Evolutionary conservation across 2,113 vertebrate genomes (phyloP), one percentile per base, ranked within the genome.

Genomic region (Tyto alba): DNA sequence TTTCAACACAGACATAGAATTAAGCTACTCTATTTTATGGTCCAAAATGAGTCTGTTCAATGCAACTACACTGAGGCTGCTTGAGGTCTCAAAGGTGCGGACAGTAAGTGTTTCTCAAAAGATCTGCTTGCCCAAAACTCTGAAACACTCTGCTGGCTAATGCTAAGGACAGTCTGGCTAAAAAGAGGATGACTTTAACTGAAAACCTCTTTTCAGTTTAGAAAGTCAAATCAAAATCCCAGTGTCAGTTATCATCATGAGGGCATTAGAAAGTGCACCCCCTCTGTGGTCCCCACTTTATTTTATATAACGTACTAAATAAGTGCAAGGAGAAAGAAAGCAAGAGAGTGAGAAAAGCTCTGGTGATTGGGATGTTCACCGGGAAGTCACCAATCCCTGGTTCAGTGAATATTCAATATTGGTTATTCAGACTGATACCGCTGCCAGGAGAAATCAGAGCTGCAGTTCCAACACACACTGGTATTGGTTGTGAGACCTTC

Each of bases 341-440:
- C 13, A 62, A 74, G 45, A 64, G 14, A 30, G 4, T 48, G 34
- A 89, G 57, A 80, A 57, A 59, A 67, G 50, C 20, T 74, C n/a
- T 52, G 26, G 10, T 69, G 67, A 15, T 9, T n/a, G 29, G 25
- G 36, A 38, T 80, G 22, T 26, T 80, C 73, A 52, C 20, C 36
- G 81, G 50, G 29, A 81, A 69, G 19, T 69, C 64, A 53, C 29
- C 32, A 85, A 0, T 9, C 11, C 11, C n/a, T 18, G 40, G 14
- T 27, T 75, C 48, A 73, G 57, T 0, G 2, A 55, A 29, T 0
- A 0, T 68, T 76, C 36, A 34, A 0, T 12, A 32, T 2, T n/a
- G 40, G 17, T 55, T 87, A n/a, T 32, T 43, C 34, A 60, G 34
- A n/a, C 23, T 14, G 36, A 72, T 21, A 13, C 7, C n/a, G 45